Percentiles rank a stretch among this genome's conserved stretches.
phyloP scores from a whole-genome alignment of 2,888 invertebrate species.

The Unio pictorum region DNA sequence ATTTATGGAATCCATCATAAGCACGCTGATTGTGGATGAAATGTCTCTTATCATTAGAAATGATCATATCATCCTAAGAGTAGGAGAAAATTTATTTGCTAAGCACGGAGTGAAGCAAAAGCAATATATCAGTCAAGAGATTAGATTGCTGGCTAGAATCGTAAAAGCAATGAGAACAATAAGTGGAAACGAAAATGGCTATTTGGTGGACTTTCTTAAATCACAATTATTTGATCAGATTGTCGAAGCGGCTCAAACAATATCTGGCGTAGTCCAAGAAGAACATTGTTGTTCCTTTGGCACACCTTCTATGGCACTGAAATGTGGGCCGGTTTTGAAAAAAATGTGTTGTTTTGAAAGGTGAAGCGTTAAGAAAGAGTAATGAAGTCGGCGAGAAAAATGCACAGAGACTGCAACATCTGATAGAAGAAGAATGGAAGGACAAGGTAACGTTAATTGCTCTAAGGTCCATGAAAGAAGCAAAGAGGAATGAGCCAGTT shows the following conservation, averaged over 20 bases:
- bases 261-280: not conserved
- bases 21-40: too few relatives aligned
- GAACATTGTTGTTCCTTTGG: too few relatives aligned
- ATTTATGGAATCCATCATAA: too few relatives aligned
- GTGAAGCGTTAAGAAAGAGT: not conserved
- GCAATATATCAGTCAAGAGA: too few relatives aligned
- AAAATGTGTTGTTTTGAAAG: not conserved
- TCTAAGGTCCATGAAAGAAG: not conserved
- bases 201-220: too few relatives aligned
- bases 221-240: not conserved
- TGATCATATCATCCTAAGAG: too few relatives aligned
- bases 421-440: not conserved
- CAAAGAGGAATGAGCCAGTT: not conserved
- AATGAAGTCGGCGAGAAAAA: not conserved
- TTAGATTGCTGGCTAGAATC: too few relatives aligned
- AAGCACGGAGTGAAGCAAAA: too few relatives aligned
- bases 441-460: not conserved
- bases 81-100: too few relatives aligned
- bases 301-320: not conserved
- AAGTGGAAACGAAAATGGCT: too few relatives aligned
- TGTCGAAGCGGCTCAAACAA: not conserved
- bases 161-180: too few relatives aligned
- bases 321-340: not conserved
- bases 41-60: too few relatives aligned
- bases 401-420: not conserved